phyloP scores from a whole-genome alignment of 2,113 vertebrate genomes.

The Otis tarda region DNA sequence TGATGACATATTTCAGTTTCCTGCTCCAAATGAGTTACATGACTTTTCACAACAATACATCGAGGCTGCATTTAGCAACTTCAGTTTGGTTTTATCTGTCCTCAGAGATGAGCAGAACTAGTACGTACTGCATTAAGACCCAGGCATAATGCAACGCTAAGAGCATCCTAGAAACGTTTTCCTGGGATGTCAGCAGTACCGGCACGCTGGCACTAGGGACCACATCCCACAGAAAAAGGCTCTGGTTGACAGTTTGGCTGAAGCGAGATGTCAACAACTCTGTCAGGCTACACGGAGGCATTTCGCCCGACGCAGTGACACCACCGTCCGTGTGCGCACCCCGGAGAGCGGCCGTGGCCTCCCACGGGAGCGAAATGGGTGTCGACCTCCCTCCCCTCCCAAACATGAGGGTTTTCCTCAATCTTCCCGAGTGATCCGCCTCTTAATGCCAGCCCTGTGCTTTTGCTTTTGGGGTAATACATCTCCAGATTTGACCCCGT shows the following conservation, averaged over 20 bases:
- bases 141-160: neutral
- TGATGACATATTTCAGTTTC: neutral
- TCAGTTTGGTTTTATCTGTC: neutral
- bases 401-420: neutral
- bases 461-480: neutral
- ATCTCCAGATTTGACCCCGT: neutral
- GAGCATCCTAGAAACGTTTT: neutral
- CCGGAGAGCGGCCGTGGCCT: neutral
- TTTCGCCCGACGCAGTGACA: neutral
- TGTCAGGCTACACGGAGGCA: neutral
- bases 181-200: slow-evolving; percentile 18
- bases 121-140: neutral
- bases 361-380: neutral
- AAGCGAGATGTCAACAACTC: slow-evolving; percentile 42
- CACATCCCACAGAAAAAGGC: neutral
- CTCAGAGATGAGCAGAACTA: neutral
- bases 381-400: neutral
- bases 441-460: neutral
- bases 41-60: neutral
- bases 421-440: neutral
- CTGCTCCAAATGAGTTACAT: neutral
- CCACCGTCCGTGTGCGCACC: neutral
- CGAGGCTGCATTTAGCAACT: neutral
- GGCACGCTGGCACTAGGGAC: slow-evolving; percentile 38
- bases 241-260: neutral